A percentile compares a stretch with the other conserved stretches of the same genome.
Evolutionary conservation across 2,888 invertebrate species (phyloP).

Genomic region (Leptopilina myrica): DNA sequence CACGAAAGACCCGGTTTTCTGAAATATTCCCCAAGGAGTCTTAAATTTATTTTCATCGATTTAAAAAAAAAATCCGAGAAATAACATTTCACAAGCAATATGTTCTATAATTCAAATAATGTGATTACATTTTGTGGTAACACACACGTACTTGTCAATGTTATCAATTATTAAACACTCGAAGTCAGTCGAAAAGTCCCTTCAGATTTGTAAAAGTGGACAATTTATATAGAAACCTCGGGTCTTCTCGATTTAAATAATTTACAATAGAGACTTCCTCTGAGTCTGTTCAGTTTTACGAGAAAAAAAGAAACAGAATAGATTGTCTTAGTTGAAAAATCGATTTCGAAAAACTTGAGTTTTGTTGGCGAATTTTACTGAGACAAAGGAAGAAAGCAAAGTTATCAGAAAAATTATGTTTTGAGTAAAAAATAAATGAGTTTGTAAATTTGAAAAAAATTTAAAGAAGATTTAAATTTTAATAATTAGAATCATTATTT

Average conservation of each 20-base stretch:
- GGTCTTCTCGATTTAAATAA: slow-evolving; percentile 1
- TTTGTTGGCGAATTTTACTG: not conserved
- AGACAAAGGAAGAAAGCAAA: not conserved
- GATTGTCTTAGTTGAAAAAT: not conserved
- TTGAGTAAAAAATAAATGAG: not conserved
- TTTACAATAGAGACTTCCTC: not conserved
- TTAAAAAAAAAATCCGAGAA: slow-evolving; percentile 29
- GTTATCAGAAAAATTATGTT: not conserved
- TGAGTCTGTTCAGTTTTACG: slow-evolving; percentile 23
- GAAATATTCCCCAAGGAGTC: slow-evolving; percentile 32
- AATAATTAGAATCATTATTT: too few species aligned
- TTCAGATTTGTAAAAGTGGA: slow-evolving; percentile 25
- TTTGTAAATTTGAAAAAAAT: not conserved
- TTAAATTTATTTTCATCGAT: slow-evolving; percentile 29
- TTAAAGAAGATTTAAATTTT: too few species aligned
- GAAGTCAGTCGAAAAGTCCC: slow-evolving; percentile 2
- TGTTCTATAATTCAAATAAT: slow-evolving; percentile 36
- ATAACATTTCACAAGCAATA: slow-evolving; percentile 23
- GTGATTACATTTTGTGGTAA: slow-evolving; percentile 14
- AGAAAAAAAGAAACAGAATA: not conserved
- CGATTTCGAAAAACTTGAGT: not conserved
- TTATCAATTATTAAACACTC: slow-evolving; percentile 16
- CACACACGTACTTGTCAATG: not conserved
- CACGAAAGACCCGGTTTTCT: not conserved
- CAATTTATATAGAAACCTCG: slow-evolving; percentile 4